Evolutionary conservation across 2,888 invertebrate species (phyloP), one percentile per base, ranked within the genome.

Genomic region (Plusia festucae): DNA sequence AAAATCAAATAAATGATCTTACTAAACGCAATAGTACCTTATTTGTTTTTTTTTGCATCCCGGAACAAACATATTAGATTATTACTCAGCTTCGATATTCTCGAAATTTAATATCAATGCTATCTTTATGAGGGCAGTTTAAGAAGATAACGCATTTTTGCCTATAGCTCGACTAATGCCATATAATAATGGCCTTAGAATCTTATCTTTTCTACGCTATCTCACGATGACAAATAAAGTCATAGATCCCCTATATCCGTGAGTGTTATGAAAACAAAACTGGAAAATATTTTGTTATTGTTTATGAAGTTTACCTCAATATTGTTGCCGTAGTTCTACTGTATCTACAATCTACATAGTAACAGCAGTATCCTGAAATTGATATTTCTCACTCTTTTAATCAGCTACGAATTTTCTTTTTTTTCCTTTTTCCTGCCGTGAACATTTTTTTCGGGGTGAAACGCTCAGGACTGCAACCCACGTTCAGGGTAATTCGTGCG

Each of bases 211-310:
- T n/a, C 5, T 40, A 7, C 5, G 40, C 40, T 40, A 40, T 40
- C 40, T 40, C 40, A 40, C 40, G n/a, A 6, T n/a, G 40, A 40
- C n/a, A 40, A 40, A 40, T 40, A 7, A n/a, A 40, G 40, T 7
- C 30, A 40, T 40, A 40, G 15, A 40, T n/a, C 40, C n/a, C 40
- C 40, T 40, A 40, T 40, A 40, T 40, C 40, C 40, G 40, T 40
- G 40, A 40, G 40, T 40, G 40, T 15, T 40, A 34, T 34, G 40
- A 40, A n/a, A 40, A 40, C 7, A 40, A 34, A 11, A 34, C 24
- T 34, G 13, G 15, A 34, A 13, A 34, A 34, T 15, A 34, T 34
- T 34, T 34, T 15, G 15, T 34, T 34, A 34, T 15, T 34, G 34
- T 34, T 34, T 34, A 0, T 15, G 34, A 15, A 34, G 32, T 15